phyloP scores from a whole-genome alignment of 2,113 vertebrate genomes.

The Podilymbus podiceps region DNA sequence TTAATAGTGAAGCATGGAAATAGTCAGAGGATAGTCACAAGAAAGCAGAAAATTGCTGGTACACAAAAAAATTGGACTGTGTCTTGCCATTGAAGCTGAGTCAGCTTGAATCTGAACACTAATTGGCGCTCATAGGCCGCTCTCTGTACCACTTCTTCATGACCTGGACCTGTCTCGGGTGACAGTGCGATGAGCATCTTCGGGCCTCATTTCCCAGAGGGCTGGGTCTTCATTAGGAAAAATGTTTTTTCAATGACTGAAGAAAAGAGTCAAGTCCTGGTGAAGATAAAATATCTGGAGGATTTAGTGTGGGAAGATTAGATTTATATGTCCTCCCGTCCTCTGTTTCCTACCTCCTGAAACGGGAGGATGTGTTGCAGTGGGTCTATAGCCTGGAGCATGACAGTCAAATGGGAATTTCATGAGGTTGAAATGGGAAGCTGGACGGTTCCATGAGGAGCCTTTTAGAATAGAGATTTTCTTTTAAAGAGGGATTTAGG shows the following conservation, averaged over 20 bases:
- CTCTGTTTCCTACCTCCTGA: background rate
- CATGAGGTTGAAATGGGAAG: background rate
- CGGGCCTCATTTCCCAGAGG: background rate
- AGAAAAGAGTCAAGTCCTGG: background rate
- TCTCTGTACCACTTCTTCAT: background rate
- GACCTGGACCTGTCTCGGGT: background rate
- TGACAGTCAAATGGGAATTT: background rate
- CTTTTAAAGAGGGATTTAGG: background rate
- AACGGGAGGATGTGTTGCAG: background rate
- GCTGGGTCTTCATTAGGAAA: background rate
- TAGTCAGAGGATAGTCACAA: background rate
- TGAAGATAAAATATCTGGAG: background rate
- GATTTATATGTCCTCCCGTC: background rate
- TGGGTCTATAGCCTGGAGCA: background rate
- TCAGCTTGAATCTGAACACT: conserved; percentile 8
- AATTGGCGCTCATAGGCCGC: background rate
- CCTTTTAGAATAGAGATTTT: background rate
- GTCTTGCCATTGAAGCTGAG: background rate
- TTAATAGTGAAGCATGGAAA: background rate
- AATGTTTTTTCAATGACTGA: background rate
- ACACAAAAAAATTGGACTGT: background rate
- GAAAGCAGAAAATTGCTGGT: conserved; percentile 20
- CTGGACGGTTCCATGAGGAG: background rate
- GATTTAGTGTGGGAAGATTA: background rate
- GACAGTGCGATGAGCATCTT: background rate